These are phyloP conservation scores for Wiebesia pumilae DNA, from an alignment of 1,140 invertebrate species.

Conservation along the genomic window DNA sequence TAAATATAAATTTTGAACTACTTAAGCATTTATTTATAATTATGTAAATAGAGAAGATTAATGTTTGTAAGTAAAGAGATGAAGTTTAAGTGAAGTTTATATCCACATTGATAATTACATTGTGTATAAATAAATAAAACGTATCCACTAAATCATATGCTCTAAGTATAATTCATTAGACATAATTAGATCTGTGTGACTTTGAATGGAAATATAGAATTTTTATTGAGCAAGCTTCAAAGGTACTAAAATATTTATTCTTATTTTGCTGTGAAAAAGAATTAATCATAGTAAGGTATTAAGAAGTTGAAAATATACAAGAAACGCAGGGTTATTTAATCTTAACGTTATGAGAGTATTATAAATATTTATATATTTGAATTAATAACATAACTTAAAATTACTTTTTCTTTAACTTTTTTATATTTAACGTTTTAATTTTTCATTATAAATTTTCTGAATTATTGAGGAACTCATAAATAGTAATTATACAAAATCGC, in stretches of 20 bases:
- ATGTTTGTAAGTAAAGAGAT: not conserved
- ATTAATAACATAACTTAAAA: no score
- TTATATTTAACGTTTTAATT: no score
- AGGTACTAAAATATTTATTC: not conserved
- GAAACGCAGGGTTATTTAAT: no score
- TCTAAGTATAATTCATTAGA: not conserved
- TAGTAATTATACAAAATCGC: no score
- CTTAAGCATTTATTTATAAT: not conserved
- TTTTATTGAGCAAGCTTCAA: not conserved
- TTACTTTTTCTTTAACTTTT: no score
- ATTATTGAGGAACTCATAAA: no score
- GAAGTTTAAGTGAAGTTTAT: not conserved
- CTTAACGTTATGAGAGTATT: no score
- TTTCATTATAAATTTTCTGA: no score
- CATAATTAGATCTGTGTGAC: constrained; percentile 9
- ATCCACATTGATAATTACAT: constrained; percentile 5
- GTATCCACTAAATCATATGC: not conserved
- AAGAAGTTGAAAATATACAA: no score
- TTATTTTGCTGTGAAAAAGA: not conserved
- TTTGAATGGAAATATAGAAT: constrained; percentile 18
- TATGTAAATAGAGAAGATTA: constrained; percentile 5
- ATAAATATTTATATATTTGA: no score
- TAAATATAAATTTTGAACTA: not conserved
- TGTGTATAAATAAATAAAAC: constrained; percentile 10
- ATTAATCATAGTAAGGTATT: no score